A percentile compares a stretch with the other conserved stretches of the same genome.
These are phyloP conservation scores for Sorex fumeus DNA, from an alignment of 2,113 vertebrate genomes.

Conservation along the genomic window DNA sequence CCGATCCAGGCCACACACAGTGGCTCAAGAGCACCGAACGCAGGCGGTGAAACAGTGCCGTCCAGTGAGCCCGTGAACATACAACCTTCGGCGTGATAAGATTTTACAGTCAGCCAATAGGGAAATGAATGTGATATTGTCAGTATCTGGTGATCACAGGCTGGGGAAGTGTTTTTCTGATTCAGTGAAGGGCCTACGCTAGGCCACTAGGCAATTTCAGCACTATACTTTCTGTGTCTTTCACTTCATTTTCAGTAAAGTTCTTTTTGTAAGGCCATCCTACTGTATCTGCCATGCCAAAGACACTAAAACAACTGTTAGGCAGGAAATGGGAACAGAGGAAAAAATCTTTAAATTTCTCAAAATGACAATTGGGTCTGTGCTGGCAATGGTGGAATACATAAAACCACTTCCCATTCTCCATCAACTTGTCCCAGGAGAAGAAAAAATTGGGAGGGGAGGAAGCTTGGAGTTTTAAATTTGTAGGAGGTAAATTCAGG, in stretches of 20 bases:
- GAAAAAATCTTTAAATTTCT: neutral
- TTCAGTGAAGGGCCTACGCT: neutral
- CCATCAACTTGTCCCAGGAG: neutral
- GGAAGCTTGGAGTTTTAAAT: constrained; percentile 7
- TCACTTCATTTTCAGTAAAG: constrained; percentile 36
- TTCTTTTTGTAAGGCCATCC: constrained; percentile 22
- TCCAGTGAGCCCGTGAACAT: too few relatives aligned
- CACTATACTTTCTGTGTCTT: neutral
- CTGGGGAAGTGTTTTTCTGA: neutral
- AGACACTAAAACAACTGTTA: constrained; percentile 44
- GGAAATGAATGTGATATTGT: neutral
- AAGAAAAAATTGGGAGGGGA: neutral
- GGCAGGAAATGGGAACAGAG: neutral
- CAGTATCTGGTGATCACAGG: neutral
- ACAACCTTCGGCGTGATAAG: too few relatives aligned
- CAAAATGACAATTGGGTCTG: neutral
- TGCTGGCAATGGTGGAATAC: accelerated
- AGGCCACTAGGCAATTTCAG: neutral
- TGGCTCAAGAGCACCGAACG: too few relatives aligned
- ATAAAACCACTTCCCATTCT: neutral
- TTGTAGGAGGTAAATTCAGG: constrained; percentile 62
- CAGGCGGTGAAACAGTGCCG: too few relatives aligned
- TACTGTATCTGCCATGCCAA: constrained; percentile 18
- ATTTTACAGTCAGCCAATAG: neutral
- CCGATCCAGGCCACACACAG: too few relatives aligned